Evolutionary conservation across 2,888 invertebrate genomes (phyloP).

Genomic region (Xestia c-nigrum): DNA sequence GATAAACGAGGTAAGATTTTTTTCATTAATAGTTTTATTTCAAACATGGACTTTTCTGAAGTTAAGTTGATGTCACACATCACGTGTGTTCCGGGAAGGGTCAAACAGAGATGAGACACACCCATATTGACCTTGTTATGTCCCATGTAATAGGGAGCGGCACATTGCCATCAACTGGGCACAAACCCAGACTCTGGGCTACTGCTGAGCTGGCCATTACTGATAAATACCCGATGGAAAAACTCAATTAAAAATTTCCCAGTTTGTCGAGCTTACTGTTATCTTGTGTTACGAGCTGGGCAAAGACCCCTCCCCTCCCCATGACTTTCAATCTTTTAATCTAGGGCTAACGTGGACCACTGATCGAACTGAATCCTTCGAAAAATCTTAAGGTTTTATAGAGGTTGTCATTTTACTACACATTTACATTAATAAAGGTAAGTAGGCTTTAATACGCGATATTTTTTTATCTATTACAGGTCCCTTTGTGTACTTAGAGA

Average conservation of each 20-base stretch:
- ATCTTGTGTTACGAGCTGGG: not conserved
- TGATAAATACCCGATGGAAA: not conserved
- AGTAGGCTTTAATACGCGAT: not conserved
- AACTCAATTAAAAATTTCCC: not conserved
- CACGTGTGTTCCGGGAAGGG: not conserved
- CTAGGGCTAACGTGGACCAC: too few relatives aligned
- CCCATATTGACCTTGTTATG: not conserved
- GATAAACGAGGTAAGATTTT: slow-evolving; percentile 79
- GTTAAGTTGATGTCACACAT: not conserved
- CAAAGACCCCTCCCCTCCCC: not conserved
- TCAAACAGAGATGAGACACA: not conserved
- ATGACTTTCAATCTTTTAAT: not conserved
- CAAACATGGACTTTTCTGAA: not conserved
- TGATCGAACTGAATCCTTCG: not conserved
- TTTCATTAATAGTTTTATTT: not conserved
- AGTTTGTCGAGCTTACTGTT: not conserved
- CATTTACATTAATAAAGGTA: not conserved
- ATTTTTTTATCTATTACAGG: slow-evolving; percentile 18
- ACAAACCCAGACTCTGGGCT: not conserved
- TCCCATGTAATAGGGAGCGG: not conserved
- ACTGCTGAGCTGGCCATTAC: not conserved
- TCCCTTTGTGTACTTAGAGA: slow-evolving; percentile 16
- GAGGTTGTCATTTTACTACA: not conserved
- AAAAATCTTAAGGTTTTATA: not conserved
- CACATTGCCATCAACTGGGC: not conserved